These are phyloP conservation scores for Strongylocentrotus purpuratus DNA, from an alignment of 35 echinoderm and acorn worm genomes.

Conservation along the genomic window DNA sequence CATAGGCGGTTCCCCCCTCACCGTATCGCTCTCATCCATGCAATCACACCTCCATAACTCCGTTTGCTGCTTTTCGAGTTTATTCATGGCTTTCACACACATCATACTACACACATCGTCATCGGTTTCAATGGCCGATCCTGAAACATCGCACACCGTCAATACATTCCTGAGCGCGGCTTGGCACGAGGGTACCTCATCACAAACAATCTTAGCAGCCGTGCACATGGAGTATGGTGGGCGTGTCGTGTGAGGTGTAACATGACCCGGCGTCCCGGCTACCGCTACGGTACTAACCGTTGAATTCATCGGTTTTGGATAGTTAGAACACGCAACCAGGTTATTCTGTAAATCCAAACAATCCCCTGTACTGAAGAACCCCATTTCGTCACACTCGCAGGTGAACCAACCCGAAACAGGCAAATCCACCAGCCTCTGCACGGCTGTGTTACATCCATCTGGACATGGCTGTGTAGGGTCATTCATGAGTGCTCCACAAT, in stretches of 20 bases:
- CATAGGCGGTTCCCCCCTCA: neutral
- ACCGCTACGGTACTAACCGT: neutral
- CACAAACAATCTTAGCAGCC: neutral
- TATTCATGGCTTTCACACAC: slow-evolving; percentile 30
- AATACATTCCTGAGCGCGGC: neutral
- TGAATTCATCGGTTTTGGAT: neutral
- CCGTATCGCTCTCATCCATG: neutral
- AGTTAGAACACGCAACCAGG: neutral
- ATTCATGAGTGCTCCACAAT: neutral
- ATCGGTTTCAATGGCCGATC: neutral
- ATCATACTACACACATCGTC: neutral
- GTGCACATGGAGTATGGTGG: neutral
- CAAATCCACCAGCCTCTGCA: neutral
- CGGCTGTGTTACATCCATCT: neutral
- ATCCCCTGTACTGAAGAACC: neutral
- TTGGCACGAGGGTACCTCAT: neutral
- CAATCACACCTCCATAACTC: slow-evolving; percentile 15
- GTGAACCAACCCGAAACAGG: neutral
- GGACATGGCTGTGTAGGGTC: neutral
- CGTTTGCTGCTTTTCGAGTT: slow-evolving; percentile 8
- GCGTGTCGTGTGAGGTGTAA: neutral
- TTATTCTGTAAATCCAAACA: neutral
- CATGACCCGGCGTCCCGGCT: neutral
- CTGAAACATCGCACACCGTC: neutral
- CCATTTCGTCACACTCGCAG: neutral